Percentiles rank a stretch among this genome's conserved stretches.
Evolutionary conservation across 2,113 vertebrate genomes (phyloP).

Genomic region (Chaetorhynchus papuensis): DNA sequence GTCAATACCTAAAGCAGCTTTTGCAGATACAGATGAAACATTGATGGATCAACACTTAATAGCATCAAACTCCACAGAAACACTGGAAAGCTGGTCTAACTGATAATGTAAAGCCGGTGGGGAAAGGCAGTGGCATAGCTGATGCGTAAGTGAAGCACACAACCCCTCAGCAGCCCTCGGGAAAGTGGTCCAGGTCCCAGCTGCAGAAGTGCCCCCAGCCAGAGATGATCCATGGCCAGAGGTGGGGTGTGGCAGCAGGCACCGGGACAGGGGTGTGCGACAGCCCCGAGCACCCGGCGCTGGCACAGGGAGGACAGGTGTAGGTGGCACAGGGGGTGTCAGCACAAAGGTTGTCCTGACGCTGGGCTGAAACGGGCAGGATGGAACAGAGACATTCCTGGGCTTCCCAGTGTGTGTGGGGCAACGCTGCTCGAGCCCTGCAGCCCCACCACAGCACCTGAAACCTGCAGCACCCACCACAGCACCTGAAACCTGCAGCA

Average conservation of each 20-base stretch:
- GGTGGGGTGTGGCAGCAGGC: neutral
- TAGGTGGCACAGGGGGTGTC: neutral
- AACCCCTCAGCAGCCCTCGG: fast-evolving
- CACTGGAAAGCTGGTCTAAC: fast-evolving
- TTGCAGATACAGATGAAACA: neutral
- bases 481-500: neutral
- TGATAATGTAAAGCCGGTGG: fast-evolving
- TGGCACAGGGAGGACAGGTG: neutral
- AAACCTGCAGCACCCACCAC: neutral
- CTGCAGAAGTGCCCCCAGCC: neutral
- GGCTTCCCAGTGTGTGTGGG: fast-evolving
- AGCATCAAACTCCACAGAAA: neutral
- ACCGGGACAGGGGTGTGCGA: fast-evolving
- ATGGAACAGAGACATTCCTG: neutral
- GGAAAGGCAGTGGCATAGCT: fast-evolving
- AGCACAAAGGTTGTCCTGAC: neutral
- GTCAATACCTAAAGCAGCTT: neutral
- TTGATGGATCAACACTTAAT: neutral
- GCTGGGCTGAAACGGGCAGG: neutral
- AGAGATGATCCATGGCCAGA: fast-evolving
- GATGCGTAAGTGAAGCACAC: fast-evolving
- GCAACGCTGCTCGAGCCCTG: neutral
- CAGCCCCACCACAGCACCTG: fast-evolving
- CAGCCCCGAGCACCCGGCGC: neutral
- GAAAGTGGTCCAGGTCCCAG: fast-evolving